Percentiles rank a stretch among this genome's conserved stretches.
Evolutionary conservation across 37 sponge, comb jelly and placozoan genomes (phyloP).

Genomic region (Chondrilla cf. caribensis): DNA sequence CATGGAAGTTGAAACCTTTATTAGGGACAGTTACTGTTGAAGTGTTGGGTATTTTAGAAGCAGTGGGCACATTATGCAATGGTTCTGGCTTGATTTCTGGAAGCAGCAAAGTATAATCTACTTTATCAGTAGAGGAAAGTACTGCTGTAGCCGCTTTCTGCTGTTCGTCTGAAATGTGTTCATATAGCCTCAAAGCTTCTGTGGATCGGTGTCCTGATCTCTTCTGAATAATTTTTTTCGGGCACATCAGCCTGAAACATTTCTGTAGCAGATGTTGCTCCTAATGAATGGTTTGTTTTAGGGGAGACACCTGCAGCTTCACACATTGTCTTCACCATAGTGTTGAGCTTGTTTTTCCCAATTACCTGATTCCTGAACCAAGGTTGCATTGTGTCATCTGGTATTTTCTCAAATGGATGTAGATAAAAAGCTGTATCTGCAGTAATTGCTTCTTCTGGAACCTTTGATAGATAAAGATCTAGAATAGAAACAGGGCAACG

Average conservation of each 20-base stretch:
- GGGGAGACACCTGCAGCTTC: background rate
- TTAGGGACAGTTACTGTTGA: background rate
- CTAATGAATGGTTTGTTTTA: background rate
- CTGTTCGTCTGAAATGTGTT: background rate
- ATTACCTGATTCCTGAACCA: background rate
- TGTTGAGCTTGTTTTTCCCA: background rate
- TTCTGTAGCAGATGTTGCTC: constrained; percentile 12
- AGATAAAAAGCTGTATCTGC: background rate
- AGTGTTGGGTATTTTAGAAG: background rate
- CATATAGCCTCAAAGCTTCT: background rate
- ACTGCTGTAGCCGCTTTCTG: constrained; percentile 5
- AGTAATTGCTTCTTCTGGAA: constrained; percentile 7
- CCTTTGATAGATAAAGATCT: constrained; percentile 1
- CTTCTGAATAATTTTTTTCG: constrained; percentile 4
- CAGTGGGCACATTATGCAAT: background rate
- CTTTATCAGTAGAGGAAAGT: constrained; percentile 2
- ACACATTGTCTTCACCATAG: constrained; percentile 7
- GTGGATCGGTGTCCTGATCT: background rate
- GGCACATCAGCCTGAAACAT: constrained; percentile 6
- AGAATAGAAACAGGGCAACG: constrained; percentile 1
- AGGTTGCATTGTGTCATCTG: background rate
- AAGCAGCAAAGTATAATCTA: background rate
- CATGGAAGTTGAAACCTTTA: constrained; percentile 1
- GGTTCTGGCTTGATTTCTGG: background rate
- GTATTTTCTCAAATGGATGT: background rate